Percentiles rank a stretch among this genome's conserved stretches.
These are phyloP conservation scores for Drosophila antonietae DNA, from an alignment of 2,888 invertebrate species.

Conservation along the genomic window DNA sequence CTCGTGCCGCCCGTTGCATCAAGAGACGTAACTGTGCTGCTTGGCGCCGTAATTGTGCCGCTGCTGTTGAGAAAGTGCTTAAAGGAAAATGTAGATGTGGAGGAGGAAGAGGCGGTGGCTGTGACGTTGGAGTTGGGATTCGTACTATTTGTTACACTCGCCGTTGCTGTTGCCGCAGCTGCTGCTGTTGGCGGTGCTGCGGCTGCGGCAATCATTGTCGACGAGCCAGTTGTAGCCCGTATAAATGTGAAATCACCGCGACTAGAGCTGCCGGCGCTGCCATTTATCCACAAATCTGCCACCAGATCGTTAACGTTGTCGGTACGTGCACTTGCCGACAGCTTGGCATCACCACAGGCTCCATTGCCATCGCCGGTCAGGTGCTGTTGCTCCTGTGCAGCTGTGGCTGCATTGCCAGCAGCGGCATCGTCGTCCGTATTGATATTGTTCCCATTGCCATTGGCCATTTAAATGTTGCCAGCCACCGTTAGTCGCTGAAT, in stretches of 20 bases:
- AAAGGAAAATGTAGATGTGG: conserved; percentile 88
- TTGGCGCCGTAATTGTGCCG: conserved; percentile 77
- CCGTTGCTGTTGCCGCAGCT: conserved; percentile 5
- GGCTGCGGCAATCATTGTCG: conserved; percentile 14
- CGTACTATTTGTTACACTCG: conserved; percentile 3
- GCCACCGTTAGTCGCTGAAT: conserved; percentile 20
- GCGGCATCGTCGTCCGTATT: conserved; percentile 71
- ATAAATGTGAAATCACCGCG: conserved; percentile 77
- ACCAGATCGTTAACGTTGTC: conserved; percentile 76
- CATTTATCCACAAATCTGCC: conserved; percentile 75
- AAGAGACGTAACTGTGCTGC: conserved; percentile 65
- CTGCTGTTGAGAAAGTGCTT: conserved; percentile 92
- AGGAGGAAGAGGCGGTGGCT: conserved; percentile 25
- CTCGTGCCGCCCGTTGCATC: conserved; percentile 43
- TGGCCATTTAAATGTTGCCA: conserved; percentile 76
- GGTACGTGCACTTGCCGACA: conserved; percentile 26
- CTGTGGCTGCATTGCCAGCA: conserved; percentile 30
- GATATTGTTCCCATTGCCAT: conserved; percentile 77
- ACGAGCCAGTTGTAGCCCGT: conserved; percentile 44
- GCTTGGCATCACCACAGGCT: conserved; percentile 46
- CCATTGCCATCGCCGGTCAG: conserved; percentile 44
- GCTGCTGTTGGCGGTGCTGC: conserved; percentile 8
- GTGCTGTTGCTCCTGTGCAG: conserved; percentile 52
- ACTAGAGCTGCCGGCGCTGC: conserved; percentile 22
- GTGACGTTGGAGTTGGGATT: conserved; percentile 6